Evolutionary conservation across 1,140 invertebrate genomes (phyloP), one percentile per base, ranked within the genome.

Genomic region (Limonius californicus): DNA sequence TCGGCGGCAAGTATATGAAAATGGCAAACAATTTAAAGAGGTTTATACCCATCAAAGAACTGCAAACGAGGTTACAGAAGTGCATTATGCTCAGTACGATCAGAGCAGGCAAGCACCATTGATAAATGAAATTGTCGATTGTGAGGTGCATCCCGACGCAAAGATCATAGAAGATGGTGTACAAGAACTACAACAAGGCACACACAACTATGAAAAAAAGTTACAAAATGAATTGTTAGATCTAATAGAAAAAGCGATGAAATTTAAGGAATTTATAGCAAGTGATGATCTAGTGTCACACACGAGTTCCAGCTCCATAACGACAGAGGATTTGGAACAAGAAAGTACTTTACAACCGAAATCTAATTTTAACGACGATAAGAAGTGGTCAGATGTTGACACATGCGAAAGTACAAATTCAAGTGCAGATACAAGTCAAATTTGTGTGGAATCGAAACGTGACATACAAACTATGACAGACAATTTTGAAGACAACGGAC

Each of bases 381-480:
- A 16, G 8, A 50, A 50, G 15, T 50, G 45, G 45, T 16, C 45
- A 18, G 45, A 50, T 21, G 2, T 7, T 8, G 45, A 50, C 3
- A 7, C 3, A 3, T 7, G 2, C 19, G 45, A 21, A 19, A 50
- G 2, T 50, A 12, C 11, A 39, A 39, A n/a, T 14, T 2, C n/a
- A 2, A 39, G 1, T 39, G 2, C 2, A 12, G n/a, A 14, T 39
- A 11, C 1, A 12, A n/a, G 2, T 6, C 2, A 2, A 14, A 14
- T 2, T 11, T 2, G 19, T 2, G 14, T 2, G 16, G 2, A 50
- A 6, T 19, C 15, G n/a, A 50, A 21, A 50, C 2, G 15, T 3
- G 19, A 14, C 15, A 58, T 59, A 21, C 82, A 87, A 65, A 70
- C 87, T 27, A 72, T 89, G 53, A 86, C 84, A 71, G 80, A 73